These are phyloP conservation scores for Marronus borbonicus DNA, from an alignment of 2,888 invertebrate species.

Conservation along the genomic window DNA sequence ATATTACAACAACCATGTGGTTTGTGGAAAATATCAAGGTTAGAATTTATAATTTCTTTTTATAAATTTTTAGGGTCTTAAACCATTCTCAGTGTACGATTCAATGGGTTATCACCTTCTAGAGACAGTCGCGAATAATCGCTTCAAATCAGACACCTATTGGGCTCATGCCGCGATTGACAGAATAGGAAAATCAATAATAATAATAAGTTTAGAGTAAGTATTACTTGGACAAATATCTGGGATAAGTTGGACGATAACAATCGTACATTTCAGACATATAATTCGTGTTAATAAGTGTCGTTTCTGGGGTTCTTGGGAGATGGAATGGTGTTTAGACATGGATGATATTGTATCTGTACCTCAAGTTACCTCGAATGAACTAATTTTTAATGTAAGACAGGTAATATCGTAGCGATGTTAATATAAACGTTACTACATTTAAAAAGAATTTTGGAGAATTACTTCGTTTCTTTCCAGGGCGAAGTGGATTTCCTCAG, in stretches of 20 bases:
- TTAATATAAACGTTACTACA: no score
- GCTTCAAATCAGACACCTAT: slow-evolving; percentile 80
- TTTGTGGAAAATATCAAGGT: slow-evolving; percentile 62
- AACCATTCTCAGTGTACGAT: slow-evolving; percentile 80
- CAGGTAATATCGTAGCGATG: slow-evolving; percentile 74
- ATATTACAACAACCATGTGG: slow-evolving; percentile 78
- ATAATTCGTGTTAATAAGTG: slow-evolving; percentile 82
- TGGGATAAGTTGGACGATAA: no score
- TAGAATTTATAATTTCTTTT: background rate
- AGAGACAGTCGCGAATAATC: slow-evolving; percentile 76
- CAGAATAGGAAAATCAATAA: slow-evolving; percentile 76
- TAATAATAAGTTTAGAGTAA: slow-evolving; percentile 81
- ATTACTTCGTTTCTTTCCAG: slow-evolving; percentile 57
- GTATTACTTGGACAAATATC: slow-evolving; percentile 58
- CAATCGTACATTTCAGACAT: slow-evolving; percentile 72
- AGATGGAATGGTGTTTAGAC: slow-evolving; percentile 82
- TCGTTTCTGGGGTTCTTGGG: slow-evolving; percentile 81
- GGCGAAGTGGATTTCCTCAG: slow-evolving; percentile 62
- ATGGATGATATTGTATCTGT: slow-evolving; percentile 82
- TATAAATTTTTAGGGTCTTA: slow-evolving; percentile 80
- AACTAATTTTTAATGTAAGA: slow-evolving; percentile 80
- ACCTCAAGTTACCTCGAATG: slow-evolving; percentile 75
- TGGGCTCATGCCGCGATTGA: slow-evolving; percentile 80
- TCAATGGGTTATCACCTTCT: slow-evolving; percentile 81
- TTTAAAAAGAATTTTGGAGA: no score